These are phyloP conservation scores for Eilema depressum DNA, from an alignment of 2,888 invertebrate genomes.

Conservation along the genomic window DNA sequence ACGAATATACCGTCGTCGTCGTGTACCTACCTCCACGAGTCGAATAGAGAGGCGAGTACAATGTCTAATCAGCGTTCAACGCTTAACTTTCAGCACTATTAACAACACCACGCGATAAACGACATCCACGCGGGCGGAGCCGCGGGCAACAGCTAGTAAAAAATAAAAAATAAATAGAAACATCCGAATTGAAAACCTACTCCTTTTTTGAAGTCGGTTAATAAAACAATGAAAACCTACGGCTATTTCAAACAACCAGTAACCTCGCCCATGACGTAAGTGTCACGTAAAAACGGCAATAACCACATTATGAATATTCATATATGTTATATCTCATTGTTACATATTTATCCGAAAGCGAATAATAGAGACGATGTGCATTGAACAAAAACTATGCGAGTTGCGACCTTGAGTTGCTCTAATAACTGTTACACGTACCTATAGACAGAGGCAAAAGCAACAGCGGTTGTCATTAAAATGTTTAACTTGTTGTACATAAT, in stretches of 20 bases:
- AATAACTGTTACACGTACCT: slow-evolving; percentile 2
- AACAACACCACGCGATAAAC: too few species aligned
- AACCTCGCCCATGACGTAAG: neutral
- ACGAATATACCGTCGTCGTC: too few species aligned
- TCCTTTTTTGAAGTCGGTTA: too few species aligned
- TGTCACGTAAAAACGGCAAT: slow-evolving; percentile 17
- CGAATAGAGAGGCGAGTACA: too few species aligned
- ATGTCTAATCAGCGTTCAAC: too few species aligned
- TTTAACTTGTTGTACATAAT: neutral
- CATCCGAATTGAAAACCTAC: too few species aligned
- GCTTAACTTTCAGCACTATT: too few species aligned
- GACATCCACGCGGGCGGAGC: too few species aligned
- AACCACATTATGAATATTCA: slow-evolving; percentile 4
- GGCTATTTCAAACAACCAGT: neutral
- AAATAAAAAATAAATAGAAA: too few species aligned
- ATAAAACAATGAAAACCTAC: too few species aligned
- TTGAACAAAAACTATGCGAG: slow-evolving; percentile 8
- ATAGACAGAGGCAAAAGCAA: neutral
- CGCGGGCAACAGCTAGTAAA: too few species aligned
- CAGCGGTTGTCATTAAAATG: neutral
- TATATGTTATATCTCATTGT: slow-evolving; percentile 9
- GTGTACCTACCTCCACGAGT: too few species aligned
- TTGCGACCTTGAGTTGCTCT: slow-evolving; percentile 11
- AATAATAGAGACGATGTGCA: slow-evolving; percentile 11
- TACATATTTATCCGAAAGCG: slow-evolving; percentile 8